These are phyloP conservation scores for Chelon labrosus DNA, from an alignment of 2,797 vertebrate species.

Conservation along the genomic window DNA sequence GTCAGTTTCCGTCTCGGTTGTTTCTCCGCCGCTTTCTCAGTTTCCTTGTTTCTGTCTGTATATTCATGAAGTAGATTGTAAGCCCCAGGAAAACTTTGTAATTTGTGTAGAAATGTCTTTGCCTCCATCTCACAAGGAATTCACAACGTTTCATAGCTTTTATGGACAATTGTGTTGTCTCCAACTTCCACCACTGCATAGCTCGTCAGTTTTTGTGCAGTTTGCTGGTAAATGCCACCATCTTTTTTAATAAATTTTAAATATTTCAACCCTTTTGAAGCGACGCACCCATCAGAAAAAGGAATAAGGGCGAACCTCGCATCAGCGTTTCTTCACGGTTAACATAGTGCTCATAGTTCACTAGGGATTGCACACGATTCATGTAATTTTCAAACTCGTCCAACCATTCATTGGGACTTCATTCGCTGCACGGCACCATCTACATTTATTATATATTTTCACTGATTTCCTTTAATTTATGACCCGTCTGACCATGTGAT, in stretches of 20 bases:
- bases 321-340: neutral
- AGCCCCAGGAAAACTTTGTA: neutral
- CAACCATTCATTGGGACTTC: constrained; percentile 2
- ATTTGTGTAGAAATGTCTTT: no score
- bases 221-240: no score
- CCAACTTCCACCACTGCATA: no score
- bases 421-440: constrained; percentile 3
- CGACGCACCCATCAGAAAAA: neutral
- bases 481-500: constrained; percentile 20
- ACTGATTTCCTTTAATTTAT: constrained; percentile 25
- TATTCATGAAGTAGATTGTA: neutral
- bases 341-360: neutral
- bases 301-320: neutral
- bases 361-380: constrained; percentile 5
- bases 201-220: no score
- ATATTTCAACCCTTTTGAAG: neutral
- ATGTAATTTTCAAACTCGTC: constrained; percentile 22
- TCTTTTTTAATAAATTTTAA: neutral
- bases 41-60: neutral
- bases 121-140: neutral
- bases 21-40: neutral
- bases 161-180: no score
- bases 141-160: neutral
- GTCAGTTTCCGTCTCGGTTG: neutral
- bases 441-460: constrained; percentile 8